These are phyloP conservation scores for Microtus ochrogaster DNA, from an alignment of 2,113 vertebrate genomes.

Conservation along the genomic window DNA sequence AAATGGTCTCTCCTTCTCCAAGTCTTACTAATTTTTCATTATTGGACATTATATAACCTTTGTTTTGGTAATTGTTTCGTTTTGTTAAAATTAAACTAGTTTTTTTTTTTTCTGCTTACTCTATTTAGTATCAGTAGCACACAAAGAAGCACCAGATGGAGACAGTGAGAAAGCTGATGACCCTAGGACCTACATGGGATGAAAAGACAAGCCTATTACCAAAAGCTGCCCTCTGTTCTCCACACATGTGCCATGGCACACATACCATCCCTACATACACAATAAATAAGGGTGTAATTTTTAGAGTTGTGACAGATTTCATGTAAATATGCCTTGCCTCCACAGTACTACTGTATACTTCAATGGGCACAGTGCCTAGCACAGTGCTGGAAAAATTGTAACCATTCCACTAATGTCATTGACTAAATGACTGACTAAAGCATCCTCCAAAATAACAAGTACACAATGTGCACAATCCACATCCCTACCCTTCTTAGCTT, in stretches of 20 bases:
- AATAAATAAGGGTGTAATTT: background rate
- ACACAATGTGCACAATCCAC: constrained; percentile 68
- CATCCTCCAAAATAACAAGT: constrained; percentile 69
- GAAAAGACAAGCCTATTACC: background rate
- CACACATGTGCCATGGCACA: background rate
- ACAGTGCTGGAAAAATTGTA: constrained; percentile 14
- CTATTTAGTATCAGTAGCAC: constrained; percentile 15
- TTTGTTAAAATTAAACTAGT: constrained; percentile 56
- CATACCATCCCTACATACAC: background rate
- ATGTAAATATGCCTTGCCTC: constrained; percentile 22
- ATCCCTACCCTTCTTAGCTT: constrained; percentile 66
- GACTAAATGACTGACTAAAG: constrained; percentile 59
- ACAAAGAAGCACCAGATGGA: constrained; percentile 4
- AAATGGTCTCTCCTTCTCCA: constrained; percentile 36
- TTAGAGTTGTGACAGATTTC: background rate
- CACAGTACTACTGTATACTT: background rate
- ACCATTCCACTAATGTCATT: constrained; percentile 65
- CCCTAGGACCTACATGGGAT: background rate
- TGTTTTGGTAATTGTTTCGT: constrained; percentile 24
- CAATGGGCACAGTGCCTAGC: background rate
- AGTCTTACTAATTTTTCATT: constrained; percentile 30
- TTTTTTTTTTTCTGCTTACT: background rate
- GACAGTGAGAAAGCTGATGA: background rate
- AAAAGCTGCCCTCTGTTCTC: background rate
- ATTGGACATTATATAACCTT: constrained; percentile 13